Evolutionary conservation across 2,888 invertebrate genomes (phyloP).

Genomic region (Machimus rusticus): DNA sequence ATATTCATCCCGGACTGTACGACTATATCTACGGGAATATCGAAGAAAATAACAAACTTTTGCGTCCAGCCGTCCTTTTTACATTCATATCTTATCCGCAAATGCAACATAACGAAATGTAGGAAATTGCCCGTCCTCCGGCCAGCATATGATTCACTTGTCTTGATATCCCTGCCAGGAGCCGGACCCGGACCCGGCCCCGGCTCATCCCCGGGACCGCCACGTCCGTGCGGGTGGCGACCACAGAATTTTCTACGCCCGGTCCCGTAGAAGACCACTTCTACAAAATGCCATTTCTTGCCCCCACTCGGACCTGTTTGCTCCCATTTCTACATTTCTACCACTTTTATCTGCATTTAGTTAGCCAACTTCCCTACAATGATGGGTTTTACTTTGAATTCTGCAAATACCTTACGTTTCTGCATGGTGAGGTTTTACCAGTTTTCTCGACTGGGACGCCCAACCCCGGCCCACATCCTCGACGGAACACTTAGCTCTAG

Average conservation of each 20-base stretch:
- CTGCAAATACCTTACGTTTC: conserved; percentile 27
- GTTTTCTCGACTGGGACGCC: background rate
- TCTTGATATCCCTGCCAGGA: conserved; percentile 19
- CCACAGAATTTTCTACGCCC: conserved; percentile 20
- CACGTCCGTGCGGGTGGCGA: background rate
- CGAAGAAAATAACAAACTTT: conserved; percentile 32
- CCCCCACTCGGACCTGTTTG: background rate
- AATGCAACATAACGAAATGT: conserved; percentile 16
- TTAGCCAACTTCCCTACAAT: conserved; percentile 36
- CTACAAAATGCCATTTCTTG: background rate
- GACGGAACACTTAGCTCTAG: conserved; percentile 11
- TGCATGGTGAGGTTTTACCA: background rate
- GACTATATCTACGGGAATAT: background rate
- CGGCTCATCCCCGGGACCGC: background rate
- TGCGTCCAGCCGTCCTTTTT: conserved; percentile 21
- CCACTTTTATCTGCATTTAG: conserved; percentile 36
- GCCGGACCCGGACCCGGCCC: no score
- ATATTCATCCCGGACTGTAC: background rate
- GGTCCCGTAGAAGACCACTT: background rate
- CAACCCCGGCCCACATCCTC: background rate
- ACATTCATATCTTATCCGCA: conserved; percentile 28
- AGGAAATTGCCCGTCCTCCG: conserved; percentile 1
- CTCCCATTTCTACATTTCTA: conserved; percentile 33
- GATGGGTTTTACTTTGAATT: conserved; percentile 37
- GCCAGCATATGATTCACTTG: conserved; percentile 18